Conservation (phyloP, 2,797 vertebrate genomes). For the Tauraco hartlaubi region DNA sequence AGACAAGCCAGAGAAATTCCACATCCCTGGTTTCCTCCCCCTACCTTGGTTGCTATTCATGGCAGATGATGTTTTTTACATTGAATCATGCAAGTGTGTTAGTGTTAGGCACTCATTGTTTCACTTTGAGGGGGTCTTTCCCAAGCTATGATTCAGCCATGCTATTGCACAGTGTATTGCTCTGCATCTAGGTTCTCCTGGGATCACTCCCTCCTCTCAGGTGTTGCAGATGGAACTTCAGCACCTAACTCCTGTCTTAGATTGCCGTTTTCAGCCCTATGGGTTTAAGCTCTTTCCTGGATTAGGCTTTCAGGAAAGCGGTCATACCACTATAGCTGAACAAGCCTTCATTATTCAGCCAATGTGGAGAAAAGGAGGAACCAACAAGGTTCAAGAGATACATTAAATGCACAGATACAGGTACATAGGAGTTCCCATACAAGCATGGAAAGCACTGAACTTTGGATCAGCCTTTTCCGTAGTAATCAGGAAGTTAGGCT, state of each 20-base stretch:
- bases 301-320: neutral
- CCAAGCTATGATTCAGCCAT: neutral
- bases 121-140: neutral
- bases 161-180: fast-evolving
- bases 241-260: neutral
- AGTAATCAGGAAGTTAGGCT: neutral
- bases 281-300: neutral
- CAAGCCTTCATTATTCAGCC: neutral
- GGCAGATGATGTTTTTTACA: neutral
- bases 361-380: neutral
- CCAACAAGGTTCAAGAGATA: neutral
- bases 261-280: neutral
- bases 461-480: neutral
- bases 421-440: neutral
- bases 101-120: neutral
- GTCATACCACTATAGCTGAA: neutral
- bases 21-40: neutral
- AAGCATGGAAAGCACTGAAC: neutral
- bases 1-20: neutral
- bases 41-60: neutral
- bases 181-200: neutral
- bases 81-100: no score
- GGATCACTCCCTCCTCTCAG: neutral
- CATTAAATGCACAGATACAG: neutral
- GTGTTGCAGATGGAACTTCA: neutral